Evolutionary conservation across 2,888 invertebrate genomes (phyloP), one percentile per base, ranked within the genome.

Genomic region (Gnatocerus cornutus): DNA sequence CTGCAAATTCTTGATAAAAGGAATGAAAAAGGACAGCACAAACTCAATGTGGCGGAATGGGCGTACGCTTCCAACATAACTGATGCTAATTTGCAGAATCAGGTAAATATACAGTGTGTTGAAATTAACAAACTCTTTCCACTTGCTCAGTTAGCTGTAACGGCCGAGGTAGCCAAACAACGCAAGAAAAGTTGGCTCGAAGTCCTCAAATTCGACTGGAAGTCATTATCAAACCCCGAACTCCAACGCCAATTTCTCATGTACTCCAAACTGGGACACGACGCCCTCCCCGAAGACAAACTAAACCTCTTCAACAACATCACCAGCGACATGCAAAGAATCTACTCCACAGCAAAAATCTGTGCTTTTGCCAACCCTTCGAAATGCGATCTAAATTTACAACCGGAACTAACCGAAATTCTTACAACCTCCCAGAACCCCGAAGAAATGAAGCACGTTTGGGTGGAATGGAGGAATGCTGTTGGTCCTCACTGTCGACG

Each of bases 401-500:
- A 94, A 79, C 94, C 94, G 71, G 92, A 95, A 74, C 84, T 95
- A 29, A 91, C 90, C 0, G 89, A 91, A 65, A 86, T 92, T 9
- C 85, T 95, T 72, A 85, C 89, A 0, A 89, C 85, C 33, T 94
- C 93, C 62, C 88, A 91, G 56, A 89, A 96, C 80, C 92, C 93
- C 0, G 91, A 94, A 9, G 93, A 94, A 79, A 83, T 97, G 73
- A 89, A 91, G 77, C 89, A 94, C 78, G 87, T 90, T 1, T 97
- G 96, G 96, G 82, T 89, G 2, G 89, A 92, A 77, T 97, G 95
- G 93, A 89, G 96, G 75, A 89, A 91, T 56, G 91, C 91, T 0
- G 87, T 90, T 1, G 93, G 92, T 0, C 89, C 91, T 3, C 76
- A 79, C 67, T 78, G 78, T 46, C 73, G 89, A 21, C 80, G 86